Evolutionary conservation across 2,888 invertebrate genomes (phyloP).

Genomic region (Falcaria lacertinaria): DNA sequence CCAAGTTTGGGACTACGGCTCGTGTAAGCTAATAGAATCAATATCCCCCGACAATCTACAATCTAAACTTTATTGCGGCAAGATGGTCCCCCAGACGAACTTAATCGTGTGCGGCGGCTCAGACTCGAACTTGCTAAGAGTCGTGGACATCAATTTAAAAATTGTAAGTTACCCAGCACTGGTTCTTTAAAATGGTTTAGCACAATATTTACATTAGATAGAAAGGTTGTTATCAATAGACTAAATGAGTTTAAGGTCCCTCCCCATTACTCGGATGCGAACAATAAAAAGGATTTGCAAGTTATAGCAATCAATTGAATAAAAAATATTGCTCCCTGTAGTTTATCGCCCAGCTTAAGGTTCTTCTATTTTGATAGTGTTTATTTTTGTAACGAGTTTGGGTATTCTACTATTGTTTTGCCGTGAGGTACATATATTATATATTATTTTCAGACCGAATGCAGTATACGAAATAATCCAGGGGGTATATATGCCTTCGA

Average conservation of each 20-base stretch:
- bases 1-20: constrained; percentile 83
- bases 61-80: constrained; percentile 82
- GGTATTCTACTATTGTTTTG: neutral
- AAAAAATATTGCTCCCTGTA: no score
- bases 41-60: constrained; percentile 75
- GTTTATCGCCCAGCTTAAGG: no score
- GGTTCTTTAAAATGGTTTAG: no score
- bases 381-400: no score
- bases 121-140: constrained; percentile 78
- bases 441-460: constrained; percentile 69
- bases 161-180: constrained; percentile 58
- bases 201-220: no score
- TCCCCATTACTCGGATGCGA: no score
- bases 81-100: constrained; percentile 75
- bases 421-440: neutral
- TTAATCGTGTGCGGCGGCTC: constrained; percentile 81
- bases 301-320: no score
- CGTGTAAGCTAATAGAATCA: constrained; percentile 80
- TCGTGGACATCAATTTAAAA: constrained; percentile 80
- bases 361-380: no score
- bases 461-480: constrained; percentile 73
- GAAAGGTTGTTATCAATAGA: no score
- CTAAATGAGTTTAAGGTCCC: no score
- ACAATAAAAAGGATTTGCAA: no score
- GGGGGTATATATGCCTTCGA: constrained; percentile 80